phyloP scores from a whole-genome alignment of 92 coral and sea anemone genomes.

The Umimayanthus kanabou region DNA sequence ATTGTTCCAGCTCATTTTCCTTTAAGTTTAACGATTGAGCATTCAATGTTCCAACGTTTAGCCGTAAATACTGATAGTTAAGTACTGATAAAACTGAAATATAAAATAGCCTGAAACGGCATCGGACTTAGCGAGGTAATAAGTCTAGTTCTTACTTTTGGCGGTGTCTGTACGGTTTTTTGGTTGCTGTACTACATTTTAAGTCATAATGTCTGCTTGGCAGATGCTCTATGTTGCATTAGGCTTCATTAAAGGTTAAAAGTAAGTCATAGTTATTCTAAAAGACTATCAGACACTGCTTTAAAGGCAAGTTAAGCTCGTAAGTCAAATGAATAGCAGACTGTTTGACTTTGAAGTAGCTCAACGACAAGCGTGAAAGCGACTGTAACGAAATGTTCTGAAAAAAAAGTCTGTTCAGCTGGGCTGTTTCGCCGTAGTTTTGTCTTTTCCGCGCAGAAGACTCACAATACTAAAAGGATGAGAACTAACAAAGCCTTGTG shows the following conservation, averaged over 20 bases:
- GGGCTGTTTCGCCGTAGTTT: not conserved
- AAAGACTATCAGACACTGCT: not conserved
- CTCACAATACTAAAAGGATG: conserved; percentile 39
- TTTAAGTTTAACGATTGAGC: not conserved
- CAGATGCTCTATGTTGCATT: too few relatives aligned
- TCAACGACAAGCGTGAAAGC: not conserved
- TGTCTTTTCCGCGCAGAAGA: conserved; percentile 3
- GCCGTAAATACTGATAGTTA: not conserved
- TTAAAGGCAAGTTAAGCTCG: too few relatives aligned
- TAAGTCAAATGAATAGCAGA: not conserved
- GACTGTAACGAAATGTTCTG: not conserved
- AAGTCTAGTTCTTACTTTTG: not conserved
- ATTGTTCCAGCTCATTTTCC: not conserved
- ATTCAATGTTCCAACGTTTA: not conserved
- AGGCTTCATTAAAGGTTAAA: not conserved
- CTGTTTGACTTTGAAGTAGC: not conserved
- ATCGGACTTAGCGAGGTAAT: not conserved
- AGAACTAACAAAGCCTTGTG: not conserved
- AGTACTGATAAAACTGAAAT: not conserved
- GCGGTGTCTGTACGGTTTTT: not conserved
- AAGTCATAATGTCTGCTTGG: not conserved
- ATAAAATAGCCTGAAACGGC: not conserved
- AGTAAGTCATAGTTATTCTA: not conserved
- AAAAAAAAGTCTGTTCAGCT: not conserved
- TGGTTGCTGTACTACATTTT: not conserved